Evolutionary conservation across 2,888 invertebrate species (phyloP).

Genomic region (Heliconius erato): DNA sequence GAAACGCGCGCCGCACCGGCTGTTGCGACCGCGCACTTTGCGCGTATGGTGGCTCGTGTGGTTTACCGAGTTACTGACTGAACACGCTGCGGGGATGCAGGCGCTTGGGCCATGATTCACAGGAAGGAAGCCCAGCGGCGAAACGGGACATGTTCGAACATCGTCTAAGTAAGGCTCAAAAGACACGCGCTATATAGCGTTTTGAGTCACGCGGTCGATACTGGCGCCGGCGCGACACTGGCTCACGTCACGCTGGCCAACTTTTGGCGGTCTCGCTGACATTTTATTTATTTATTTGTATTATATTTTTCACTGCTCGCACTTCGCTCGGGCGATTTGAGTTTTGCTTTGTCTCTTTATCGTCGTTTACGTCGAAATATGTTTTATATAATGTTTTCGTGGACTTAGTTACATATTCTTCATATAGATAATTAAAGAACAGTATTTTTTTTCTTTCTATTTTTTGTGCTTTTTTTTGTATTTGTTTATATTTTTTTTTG

Average conservation of each 20-base stretch:
- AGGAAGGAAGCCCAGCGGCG: slow-evolving; percentile 74
- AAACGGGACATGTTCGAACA: slow-evolving; percentile 79
- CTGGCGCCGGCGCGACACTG: slow-evolving; percentile 77
- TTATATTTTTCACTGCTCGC: slow-evolving; percentile 50
- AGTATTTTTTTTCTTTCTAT: too few relatives aligned
- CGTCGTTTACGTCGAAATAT: slow-evolving; percentile 37
- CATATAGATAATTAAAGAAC: too few relatives aligned
- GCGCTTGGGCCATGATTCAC: slow-evolving; percentile 77
- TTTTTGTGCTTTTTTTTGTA: too few relatives aligned
- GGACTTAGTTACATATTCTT: too few relatives aligned
- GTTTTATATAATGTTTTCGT: slow-evolving; percentile 12
- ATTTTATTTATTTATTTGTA: slow-evolving; percentile 48
- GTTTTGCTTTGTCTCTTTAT: slow-evolving; percentile 51
- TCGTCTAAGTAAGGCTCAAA: slow-evolving; percentile 63
- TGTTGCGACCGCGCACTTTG: slow-evolving; percentile 60
- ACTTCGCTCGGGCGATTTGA: slow-evolving; percentile 21
- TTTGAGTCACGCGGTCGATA: slow-evolving; percentile 75
- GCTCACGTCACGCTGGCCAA: slow-evolving; percentile 44
- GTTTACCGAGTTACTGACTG: slow-evolving; percentile 63
- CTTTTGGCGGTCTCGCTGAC: slow-evolving; percentile 63
- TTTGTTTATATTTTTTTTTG: background rate
- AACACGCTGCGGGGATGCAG: slow-evolving; percentile 55
- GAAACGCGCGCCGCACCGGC: slow-evolving; percentile 52
- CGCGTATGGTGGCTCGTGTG: slow-evolving; percentile 63
- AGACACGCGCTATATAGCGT: slow-evolving; percentile 58